These are phyloP conservation scores for Listronotus oregonensis DNA, from an alignment of 1,140 invertebrate species.

Conservation along the genomic window DNA sequence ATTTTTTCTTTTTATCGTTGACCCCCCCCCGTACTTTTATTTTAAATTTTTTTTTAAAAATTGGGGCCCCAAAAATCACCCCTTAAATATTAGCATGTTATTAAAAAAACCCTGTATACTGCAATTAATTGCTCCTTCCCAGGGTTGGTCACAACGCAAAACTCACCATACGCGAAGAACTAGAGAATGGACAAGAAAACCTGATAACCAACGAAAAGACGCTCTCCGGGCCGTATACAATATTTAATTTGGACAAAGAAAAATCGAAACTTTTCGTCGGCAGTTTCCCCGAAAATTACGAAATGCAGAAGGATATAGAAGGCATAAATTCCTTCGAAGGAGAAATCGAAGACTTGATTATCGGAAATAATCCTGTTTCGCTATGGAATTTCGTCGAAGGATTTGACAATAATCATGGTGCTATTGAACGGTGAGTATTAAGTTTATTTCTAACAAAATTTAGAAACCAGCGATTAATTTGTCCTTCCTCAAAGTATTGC, in stretches of 20 bases:
- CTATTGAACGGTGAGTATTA: constrained; percentile 67
- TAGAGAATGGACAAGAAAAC: constrained; percentile 65
- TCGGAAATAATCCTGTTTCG: constrained; percentile 87
- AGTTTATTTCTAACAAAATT: too few species aligned
- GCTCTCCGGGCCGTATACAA: constrained; percentile 72
- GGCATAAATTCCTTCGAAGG: constrained; percentile 79
- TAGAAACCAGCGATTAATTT: too few species aligned
- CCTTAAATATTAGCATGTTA: too few species aligned
- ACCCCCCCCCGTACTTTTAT: too few species aligned
- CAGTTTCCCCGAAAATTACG: constrained; percentile 75
- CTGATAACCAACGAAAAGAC: constrained; percentile 63
- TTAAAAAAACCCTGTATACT: too few species aligned
- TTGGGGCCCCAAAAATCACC: too few species aligned
- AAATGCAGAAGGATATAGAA: constrained; percentile 70
- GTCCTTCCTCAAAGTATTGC: too few species aligned
- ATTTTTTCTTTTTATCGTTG: too few species aligned
- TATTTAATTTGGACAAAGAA: constrained; percentile 85
- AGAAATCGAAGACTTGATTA: constrained; percentile 85
- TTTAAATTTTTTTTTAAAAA: too few species aligned
- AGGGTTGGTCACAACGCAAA: constrained; percentile 83
- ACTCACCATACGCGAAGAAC: constrained; percentile 78
- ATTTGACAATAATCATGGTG: constrained; percentile 75
- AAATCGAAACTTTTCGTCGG: constrained; percentile 90
- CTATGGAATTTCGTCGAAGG: constrained; percentile 91
- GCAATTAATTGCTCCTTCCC: too few species aligned